Base-by-base conservation (phyloP, 2,113 vertebrate species). In the Eurypyga helias region DNA sequence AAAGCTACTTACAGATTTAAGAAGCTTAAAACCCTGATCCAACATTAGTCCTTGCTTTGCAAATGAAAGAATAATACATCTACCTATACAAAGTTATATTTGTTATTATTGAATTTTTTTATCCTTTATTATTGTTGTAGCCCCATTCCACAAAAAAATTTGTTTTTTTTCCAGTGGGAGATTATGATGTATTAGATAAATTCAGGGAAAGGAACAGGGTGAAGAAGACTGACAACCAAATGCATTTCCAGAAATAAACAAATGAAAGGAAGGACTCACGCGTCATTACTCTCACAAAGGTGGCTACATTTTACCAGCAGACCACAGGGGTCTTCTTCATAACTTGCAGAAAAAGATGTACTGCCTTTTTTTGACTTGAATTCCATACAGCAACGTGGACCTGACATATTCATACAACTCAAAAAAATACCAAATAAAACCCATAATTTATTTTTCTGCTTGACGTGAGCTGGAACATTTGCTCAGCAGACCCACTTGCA, bases 1-100 rank as follows among this genome's bases (percentile, higher is more conserved):
- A 96, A 96, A 97, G 80, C 88, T 97, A 91, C 97, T 97, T 97
- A 96, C n/a, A 92, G 89, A 83, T 85, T 94, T 96, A 97, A 97
- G 93, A 93, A 91, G 90, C 93, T 92, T 94, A 90, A 93, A 97
- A 96, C 89, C 48, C 58, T 90, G 96, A 98, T 97, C 96, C 93
- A 90, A 80, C 82, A 75, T 97, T 95, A 98, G 90, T 92, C 91
- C 89, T 92, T 90, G 90, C 92, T 97, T 97, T 93, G 75, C 90
- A 96, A 97, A 97, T 97, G 90, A 95, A 97, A 96, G 79, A 96
- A 95, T 87, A 96, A 93, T 93, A 51, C 69, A 93, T 92, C 65
- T 85, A 84, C 94, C 66, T 94, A 61, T 81, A 90, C 12, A 80
- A 93, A 94, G 64, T 93, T 97, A 83, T 89, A 84, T 90, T 96